A percentile compares a stretch with the other conserved stretches of the same genome.
Evolutionary conservation across 1,140 invertebrate species (phyloP).

Genomic region (Tetramorium alpestre): DNA sequence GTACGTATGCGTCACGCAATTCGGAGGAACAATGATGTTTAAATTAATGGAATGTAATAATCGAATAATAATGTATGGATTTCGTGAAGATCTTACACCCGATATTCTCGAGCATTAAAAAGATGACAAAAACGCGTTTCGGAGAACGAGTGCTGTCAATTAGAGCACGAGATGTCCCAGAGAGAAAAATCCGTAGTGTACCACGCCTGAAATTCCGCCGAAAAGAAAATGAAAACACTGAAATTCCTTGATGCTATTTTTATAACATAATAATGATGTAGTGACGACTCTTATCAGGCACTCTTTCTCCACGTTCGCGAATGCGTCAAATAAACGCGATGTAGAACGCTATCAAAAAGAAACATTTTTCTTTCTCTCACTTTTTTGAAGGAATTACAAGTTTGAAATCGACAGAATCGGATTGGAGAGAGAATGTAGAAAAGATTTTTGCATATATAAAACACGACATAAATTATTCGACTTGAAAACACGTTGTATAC

Average conservation of each 20-base stretch:
- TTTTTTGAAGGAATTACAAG: background rate
- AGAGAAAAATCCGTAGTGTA: conserved; percentile 31
- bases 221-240: background rate
- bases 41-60: conserved; percentile 62
- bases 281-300: conserved; percentile 59
- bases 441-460: background rate
- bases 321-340: conserved; percentile 18
- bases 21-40: conserved; percentile 64
- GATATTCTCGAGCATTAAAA: background rate
- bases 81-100: conserved; percentile 43
- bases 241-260: conserved; percentile 70
- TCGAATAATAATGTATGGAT: conserved; percentile 34
- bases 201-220: conserved; percentile 32
- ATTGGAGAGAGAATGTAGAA: background rate
- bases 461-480: background rate
- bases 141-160: conserved; percentile 67
- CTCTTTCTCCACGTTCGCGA: conserved; percentile 64
- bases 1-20: conserved; percentile 61
- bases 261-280: conserved; percentile 60
- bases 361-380: background rate
- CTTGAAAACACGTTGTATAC: background rate
- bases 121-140: conserved; percentile 7
- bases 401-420: conserved; percentile 26
- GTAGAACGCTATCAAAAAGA: background rate
- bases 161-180: background rate